Conservation (phyloP, 2,888 invertebrate species). For the Morpho helenor region DNA sequence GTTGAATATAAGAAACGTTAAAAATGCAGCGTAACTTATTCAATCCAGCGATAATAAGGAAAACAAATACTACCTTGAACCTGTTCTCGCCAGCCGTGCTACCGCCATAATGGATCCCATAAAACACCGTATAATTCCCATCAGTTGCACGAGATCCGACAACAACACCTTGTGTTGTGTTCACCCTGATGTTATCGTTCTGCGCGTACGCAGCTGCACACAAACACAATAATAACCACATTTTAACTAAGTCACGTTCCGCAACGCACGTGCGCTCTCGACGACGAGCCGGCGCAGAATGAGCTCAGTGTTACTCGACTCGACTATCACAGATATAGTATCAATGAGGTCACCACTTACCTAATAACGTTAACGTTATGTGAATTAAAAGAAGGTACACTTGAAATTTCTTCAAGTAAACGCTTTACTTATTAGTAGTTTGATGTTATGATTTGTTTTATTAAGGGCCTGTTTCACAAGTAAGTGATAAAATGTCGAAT, state of each 20-base stretch:
- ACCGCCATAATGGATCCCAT: slow-evolving; percentile 60
- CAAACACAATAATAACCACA: slow-evolving; percentile 28
- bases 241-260: slow-evolving; percentile 9
- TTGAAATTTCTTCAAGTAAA: no score
- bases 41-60: no score
- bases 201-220: slow-evolving; percentile 38
- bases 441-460: no score
- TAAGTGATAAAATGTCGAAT: no score
- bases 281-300: slow-evolving; percentile 23
- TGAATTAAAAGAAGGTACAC: not conserved
- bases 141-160: slow-evolving; percentile 41
- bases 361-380: not conserved
- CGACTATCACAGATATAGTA: slow-evolving; percentile 26
- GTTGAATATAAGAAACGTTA: no score
- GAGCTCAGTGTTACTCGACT: slow-evolving; percentile 10
- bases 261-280: slow-evolving; percentile 15
- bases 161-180: slow-evolving; percentile 53
- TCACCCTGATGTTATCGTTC: slow-evolving; percentile 41
- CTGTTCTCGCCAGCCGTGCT: slow-evolving; percentile 43
- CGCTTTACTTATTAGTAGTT: no score
- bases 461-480: no score
- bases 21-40: no score
- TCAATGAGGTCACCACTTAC: slow-evolving; percentile 9
- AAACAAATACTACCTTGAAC: slow-evolving; percentile 43
- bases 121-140: slow-evolving; percentile 49